phyloP scores from a whole-genome alignment of 2,797 vertebrate genomes.

The Sebastes oblongus region DNA sequence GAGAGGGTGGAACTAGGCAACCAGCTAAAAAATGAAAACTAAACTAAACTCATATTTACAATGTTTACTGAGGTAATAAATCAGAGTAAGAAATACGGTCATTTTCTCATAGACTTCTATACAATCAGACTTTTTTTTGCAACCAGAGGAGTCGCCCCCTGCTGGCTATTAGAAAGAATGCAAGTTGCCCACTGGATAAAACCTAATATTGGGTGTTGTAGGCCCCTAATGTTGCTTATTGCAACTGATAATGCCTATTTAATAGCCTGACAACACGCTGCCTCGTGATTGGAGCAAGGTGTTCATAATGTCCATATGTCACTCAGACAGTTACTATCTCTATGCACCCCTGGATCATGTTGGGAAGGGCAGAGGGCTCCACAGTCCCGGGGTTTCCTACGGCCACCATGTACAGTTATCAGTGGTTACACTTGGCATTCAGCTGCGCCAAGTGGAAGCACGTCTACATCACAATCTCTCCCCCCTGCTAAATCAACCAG shows the following conservation, averaged over 20 bases:
- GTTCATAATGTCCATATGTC: slow-evolving; percentile 18
- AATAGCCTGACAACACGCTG: too few relatives aligned
- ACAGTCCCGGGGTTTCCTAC: background rate
- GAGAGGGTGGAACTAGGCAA: rapidly evolving
- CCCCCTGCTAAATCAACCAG: slow-evolving; percentile 30
- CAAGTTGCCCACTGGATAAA: too few relatives aligned
- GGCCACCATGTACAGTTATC: slow-evolving; percentile 20
- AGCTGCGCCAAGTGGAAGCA: slow-evolving; percentile 56
- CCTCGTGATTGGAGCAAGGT: slow-evolving; percentile 12
- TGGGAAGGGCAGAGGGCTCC: background rate
- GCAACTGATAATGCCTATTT: too few relatives aligned
- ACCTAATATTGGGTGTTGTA: too few relatives aligned
- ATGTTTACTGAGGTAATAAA: too few relatives aligned
- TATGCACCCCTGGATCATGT: background rate
- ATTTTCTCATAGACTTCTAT: too few relatives aligned
- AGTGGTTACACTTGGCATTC: slow-evolving; percentile 33
- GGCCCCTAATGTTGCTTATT: too few relatives aligned
- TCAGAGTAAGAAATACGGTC: rapidly evolving
- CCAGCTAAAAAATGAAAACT: too few relatives aligned
- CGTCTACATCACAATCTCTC: slow-evolving; percentile 47
- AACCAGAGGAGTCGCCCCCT: too few relatives aligned
- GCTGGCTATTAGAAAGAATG: too few relatives aligned
- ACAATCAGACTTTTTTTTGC: too few relatives aligned
- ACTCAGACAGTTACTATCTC: slow-evolving; percentile 2
- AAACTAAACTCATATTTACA: too few relatives aligned